phyloP scores from a whole-genome alignment of 1,140 invertebrate species.

The Cotesia typhae region DNA sequence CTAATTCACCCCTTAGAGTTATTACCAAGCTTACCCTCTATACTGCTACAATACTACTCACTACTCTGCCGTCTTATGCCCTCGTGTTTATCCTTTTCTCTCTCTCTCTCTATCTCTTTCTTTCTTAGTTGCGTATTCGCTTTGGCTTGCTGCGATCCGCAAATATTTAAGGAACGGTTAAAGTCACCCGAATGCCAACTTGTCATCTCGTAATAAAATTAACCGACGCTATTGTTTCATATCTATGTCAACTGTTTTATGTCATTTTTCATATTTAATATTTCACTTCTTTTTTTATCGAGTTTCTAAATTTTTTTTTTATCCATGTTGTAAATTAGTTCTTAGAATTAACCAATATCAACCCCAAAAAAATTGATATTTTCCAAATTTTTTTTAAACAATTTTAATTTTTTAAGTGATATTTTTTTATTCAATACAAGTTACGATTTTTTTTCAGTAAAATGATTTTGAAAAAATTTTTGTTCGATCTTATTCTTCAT shows the following conservation, averaged over 20 bases:
- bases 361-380: too few relatives aligned
- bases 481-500: too few relatives aligned
- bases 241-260: slow-evolving; percentile 19
- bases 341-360: too few relatives aligned
- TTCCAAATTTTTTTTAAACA: too few relatives aligned
- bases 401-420: too few relatives aligned
- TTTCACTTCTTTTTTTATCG: too few relatives aligned
- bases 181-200: slow-evolving; percentile 27
- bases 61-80: background rate
- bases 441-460: too few relatives aligned
- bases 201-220: slow-evolving; percentile 22
- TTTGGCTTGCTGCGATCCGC: slow-evolving; percentile 10
- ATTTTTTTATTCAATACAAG: too few relatives aligned
- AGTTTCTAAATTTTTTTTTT: too few relatives aligned
- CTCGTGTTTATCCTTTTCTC: background rate
- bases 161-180: slow-evolving; percentile 39
- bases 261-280: background rate
- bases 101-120: slow-evolving; percentile 1
- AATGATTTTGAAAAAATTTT: too few relatives aligned
- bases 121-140: background rate
- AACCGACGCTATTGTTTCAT: slow-evolving; percentile 12
- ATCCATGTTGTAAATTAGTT: too few relatives aligned
- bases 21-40: slow-evolving; percentile 33
- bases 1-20: slow-evolving; percentile 35
- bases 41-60: slow-evolving; percentile 6